Evolutionary conservation across 2,113 vertebrate species (phyloP).

Genomic region (Mohoua ochrocephala): DNA sequence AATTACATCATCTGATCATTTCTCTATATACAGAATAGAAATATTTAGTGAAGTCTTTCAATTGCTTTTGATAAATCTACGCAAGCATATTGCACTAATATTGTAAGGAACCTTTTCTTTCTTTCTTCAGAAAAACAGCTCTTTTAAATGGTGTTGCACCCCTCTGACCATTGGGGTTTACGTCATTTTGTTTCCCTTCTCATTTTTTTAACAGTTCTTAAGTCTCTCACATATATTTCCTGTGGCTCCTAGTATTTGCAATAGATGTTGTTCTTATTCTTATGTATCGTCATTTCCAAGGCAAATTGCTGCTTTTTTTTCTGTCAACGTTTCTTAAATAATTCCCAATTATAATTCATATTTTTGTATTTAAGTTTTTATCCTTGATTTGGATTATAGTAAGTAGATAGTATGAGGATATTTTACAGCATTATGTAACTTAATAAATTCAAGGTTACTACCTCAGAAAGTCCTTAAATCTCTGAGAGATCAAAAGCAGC

Average conservation of each 20-base stretch:
- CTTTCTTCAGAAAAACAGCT: neutral
- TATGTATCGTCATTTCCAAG: neutral
- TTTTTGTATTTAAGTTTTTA: neutral
- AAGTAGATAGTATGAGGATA: neutral
- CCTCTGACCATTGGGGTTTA: neutral
- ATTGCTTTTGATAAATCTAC: neutral
- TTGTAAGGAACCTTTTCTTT: neutral
- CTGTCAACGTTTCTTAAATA: neutral
- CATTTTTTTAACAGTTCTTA: neutral
- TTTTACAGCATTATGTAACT: neutral
- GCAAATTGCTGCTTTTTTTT: neutral
- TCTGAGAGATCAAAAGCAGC: neutral
- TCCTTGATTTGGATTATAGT: neutral
- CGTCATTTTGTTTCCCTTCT: neutral
- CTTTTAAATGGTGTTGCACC: neutral
- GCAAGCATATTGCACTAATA: neutral
- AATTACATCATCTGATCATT: neutral
- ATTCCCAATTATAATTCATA: neutral
- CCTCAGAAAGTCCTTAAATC: neutral
- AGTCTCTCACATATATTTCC: neutral
- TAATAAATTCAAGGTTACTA: neutral
- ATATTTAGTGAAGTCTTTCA: neutral
- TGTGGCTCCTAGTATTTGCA: neutral
- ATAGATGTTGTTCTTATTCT: neutral
- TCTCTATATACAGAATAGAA: neutral